Conservation (phyloP, 2,888 invertebrate genomes). For the Smittia sp. region DNA sequence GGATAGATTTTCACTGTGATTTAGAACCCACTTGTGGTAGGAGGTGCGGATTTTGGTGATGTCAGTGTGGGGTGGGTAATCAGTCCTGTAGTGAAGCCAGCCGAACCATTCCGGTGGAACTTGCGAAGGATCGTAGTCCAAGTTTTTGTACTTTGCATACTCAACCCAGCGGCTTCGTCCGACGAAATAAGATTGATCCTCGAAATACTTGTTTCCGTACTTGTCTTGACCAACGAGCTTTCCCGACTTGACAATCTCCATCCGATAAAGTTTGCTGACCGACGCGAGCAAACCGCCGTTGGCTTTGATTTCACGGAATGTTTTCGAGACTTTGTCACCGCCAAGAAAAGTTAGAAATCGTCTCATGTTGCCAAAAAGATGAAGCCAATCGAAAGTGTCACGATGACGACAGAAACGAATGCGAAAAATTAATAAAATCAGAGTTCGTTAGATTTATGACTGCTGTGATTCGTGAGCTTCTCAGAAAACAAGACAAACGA, state of each 20-base stretch:
- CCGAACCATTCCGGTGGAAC: conserved; percentile 91
- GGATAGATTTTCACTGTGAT: conserved; percentile 73
- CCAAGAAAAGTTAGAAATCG: not conserved
- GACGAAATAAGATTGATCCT: conserved; percentile 77
- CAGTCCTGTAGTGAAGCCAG: conserved; percentile 85
- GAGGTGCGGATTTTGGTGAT: conserved; percentile 60
- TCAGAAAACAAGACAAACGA: not conserved
- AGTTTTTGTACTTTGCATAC: conserved; percentile 67
- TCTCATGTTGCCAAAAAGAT: too few relatives aligned
- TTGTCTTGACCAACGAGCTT: conserved; percentile 74
- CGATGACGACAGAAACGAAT: too few relatives aligned
- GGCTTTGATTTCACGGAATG: not conserved
- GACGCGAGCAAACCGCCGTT: not conserved
- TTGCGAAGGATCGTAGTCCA: conserved; percentile 69
- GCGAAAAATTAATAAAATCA: not conserved
- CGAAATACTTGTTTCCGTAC: conserved; percentile 83
- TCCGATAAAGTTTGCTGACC: conserved; percentile 48
- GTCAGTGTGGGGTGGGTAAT: conserved; percentile 57
- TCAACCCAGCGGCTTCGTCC: conserved; percentile 90
- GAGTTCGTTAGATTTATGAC: not conserved
- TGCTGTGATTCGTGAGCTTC: not conserved
- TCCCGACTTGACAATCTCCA: conserved; percentile 77
- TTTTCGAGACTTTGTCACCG: not conserved
- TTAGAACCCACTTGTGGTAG: conserved; percentile 72
- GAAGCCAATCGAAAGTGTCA: too few relatives aligned